Evolutionary conservation across 2,888 invertebrate species (phyloP), one percentile per base, ranked within the genome.

Genomic region (Metellina segmentata): DNA sequence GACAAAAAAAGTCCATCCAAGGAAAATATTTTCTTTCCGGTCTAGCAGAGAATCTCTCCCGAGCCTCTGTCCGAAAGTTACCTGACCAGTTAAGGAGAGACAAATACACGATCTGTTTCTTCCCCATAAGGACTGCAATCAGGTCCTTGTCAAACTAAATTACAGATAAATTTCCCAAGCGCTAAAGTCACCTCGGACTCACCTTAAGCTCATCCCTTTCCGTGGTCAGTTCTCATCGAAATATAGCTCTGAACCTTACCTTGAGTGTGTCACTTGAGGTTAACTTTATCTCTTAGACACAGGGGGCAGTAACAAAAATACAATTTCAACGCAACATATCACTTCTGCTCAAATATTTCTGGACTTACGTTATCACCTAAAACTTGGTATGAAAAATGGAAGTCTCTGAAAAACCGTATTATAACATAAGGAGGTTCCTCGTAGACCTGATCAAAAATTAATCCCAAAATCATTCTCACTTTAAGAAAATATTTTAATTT

Each of bases 71-170:
- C 34, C 72, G 75, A 90, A 75, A 81, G 74, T 90, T 90, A 90
- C 85, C 85, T 90, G 79, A 53, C 71, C 79, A 85, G 83, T 81
- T 69, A 49, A 90, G 79, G 90, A 90, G 79, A 85, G 79, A 85
- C 20, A 86, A 86, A 91, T 91, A 90, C 85, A 91, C 82, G 77
- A 81, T 53, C 70, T 91, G 81, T 91, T 81, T 86, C 34, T 71
- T 8, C 51, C 61, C 71, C 81, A 85, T 82, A 91, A 91, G 71
- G 86, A 91, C 90, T 91, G 86, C 90, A 91, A 91, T 86, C 90
- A 91, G 90, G 81, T 81, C 86, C 81, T 81, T 91, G 90, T 91
- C 90, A 86, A 91, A 91, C 90, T 86, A 86, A 91, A 91, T 91
- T 91, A 91, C 81, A 81, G 81, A 91, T 91, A 91, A 91, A 86